phyloP scores from a whole-genome alignment of 2,888 invertebrate species.

The Drosophila nr. fundita region DNA sequence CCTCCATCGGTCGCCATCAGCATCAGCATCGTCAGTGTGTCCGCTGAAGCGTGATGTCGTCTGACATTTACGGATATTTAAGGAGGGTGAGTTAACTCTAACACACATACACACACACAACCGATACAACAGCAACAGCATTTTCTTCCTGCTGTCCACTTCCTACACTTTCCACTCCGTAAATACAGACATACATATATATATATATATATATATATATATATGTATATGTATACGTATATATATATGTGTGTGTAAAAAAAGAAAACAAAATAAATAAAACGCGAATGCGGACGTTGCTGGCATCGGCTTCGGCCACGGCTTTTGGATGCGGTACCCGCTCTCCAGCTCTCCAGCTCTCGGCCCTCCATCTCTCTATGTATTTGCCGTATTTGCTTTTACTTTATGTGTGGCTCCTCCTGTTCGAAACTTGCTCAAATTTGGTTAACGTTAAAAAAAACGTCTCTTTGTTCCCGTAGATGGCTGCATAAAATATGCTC shows the following conservation, averaged over 20 bases:
- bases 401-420: conserved; percentile 51
- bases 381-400: conserved; percentile 60
- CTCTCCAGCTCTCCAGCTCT: neutral
- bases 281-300: conserved; percentile 73
- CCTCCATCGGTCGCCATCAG: conserved; percentile 57
- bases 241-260: conserved; percentile 7
- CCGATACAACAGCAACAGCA: conserved; percentile 26
- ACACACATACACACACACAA: conserved; percentile 10
- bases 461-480: conserved; percentile 47
- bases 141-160: conserved; percentile 15
- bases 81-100: conserved; percentile 28
- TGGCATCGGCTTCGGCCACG: conserved; percentile 59
- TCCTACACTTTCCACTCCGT: conserved; percentile 13
- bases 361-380: conserved; percentile 11
- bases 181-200: neutral
- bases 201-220: neutral
- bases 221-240: neutral
- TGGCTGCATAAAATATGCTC: conserved; percentile 45
- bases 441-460: conserved; percentile 44
- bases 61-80: conserved; percentile 79
- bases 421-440: conserved; percentile 37
- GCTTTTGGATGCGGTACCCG: conserved; percentile 37
- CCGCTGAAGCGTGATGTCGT: conserved; percentile 81
- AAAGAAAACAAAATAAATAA: conserved; percentile 4
- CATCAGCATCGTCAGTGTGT: conserved; percentile 57